Evolutionary conservation across 2,888 invertebrate genomes (phyloP).

Genomic region (Acanthoscelides obtectus): DNA sequence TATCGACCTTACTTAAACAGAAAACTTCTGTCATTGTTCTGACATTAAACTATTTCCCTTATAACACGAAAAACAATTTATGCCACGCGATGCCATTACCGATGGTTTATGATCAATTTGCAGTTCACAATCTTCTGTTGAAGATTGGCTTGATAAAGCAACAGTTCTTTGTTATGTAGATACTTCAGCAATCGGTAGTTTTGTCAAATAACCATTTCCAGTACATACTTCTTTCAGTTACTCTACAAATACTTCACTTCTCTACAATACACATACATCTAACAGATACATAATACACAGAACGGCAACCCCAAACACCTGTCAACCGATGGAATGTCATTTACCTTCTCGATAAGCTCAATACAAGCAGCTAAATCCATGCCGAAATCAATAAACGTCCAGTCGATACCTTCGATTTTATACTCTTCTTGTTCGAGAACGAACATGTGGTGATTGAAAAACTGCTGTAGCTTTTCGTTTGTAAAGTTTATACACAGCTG

Average conservation of each 20-base stretch:
- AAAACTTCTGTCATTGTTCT: no score
- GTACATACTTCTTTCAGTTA: not conserved
- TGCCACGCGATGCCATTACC: no score
- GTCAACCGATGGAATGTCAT: not conserved
- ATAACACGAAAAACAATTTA: no score
- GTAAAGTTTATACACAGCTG: conserved; percentile 98
- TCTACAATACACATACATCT: not conserved
- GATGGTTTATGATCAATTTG: no score
- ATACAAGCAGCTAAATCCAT: conserved; percentile 95
- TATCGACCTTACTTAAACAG: no score
- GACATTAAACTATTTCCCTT: no score
- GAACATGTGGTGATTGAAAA: conserved; percentile 99
- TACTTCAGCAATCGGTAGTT: no score
- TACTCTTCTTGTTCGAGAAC: conserved; percentile 97
- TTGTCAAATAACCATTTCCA: not conserved
- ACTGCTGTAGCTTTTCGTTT: conserved; percentile 96
- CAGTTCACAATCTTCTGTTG: no score
- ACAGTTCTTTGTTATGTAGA: no score
- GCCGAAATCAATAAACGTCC: conserved; percentile 97
- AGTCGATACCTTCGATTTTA: conserved; percentile 89
- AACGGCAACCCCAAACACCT: not conserved
- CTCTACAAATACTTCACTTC: not conserved
- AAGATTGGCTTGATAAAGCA: no score
- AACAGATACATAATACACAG: not conserved
- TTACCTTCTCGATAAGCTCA: conserved; percentile 92